A percentile compares a stretch with the other conserved stretches of the same genome.
Evolutionary conservation across 2,797 vertebrate species (phyloP).

Genomic region (Danio choprae): DNA sequence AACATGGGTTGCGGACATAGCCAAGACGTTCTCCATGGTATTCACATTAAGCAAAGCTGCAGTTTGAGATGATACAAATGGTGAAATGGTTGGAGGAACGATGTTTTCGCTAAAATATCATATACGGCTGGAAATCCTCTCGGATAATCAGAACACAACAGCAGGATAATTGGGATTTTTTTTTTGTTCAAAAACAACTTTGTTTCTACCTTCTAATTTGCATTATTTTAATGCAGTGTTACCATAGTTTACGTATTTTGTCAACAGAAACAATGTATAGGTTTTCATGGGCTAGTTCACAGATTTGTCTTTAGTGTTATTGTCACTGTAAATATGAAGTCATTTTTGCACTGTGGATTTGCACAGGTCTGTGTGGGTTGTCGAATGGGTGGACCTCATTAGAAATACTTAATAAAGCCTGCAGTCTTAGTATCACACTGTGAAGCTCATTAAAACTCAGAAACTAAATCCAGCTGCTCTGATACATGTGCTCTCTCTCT

Average conservation of each 20-base stretch:
- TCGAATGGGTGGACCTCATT: slow-evolving; percentile 37
- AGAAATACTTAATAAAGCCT: slow-evolving; percentile 43
- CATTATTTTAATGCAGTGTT: not conserved
- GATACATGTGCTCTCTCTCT: not conserved
- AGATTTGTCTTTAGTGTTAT: not conserved
- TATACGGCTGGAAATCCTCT: too few species aligned
- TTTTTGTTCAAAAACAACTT: not conserved
- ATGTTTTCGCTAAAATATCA: too few species aligned
- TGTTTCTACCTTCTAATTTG: not conserved
- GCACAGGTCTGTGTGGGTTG: slow-evolving; percentile 4
- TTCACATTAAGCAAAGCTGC: too few species aligned
- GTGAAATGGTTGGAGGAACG: too few species aligned
- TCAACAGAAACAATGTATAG: not conserved
- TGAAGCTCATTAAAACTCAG: slow-evolving; percentile 45
- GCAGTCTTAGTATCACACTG: slow-evolving; percentile 47
- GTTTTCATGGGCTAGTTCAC: not conserved
- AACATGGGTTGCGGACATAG: too few species aligned
- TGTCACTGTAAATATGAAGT: not conserved
- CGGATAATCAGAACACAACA: too few species aligned
- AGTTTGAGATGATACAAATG: too few species aligned
- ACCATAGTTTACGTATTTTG: not conserved
- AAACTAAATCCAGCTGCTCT: slow-evolving; percentile 27
- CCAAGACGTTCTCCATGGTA: too few species aligned
- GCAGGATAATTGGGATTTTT: too few species aligned
- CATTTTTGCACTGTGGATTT: slow-evolving; percentile 3